Base-by-base conservation (phyloP, 2,888 invertebrate genomes). In the Micropterix aruncella region DNA sequence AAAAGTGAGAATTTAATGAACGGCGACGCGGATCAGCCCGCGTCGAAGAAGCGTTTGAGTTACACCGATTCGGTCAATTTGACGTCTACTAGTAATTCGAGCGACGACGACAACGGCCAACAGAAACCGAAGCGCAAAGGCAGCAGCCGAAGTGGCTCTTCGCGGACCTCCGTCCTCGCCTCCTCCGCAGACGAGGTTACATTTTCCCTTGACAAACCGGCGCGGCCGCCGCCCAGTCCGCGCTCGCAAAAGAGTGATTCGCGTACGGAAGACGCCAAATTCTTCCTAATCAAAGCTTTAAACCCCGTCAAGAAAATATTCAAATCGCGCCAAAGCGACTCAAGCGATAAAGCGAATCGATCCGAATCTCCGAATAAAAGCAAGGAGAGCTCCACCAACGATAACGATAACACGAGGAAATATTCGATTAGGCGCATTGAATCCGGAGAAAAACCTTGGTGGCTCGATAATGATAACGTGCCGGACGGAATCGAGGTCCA, bases 381-480 rank as follows among this genome's bases (percentile, higher is more conserved):
- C 12, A 27, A 27, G 5, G 27, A 27, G 7, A 27, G 27, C 12
- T 27, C 12, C 7, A 5, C 27, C 12, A 27, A 27, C 27, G 27
- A 27, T 27, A 27, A 27, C 12, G 27, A 27, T 27, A 27, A 12
- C 12, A 7, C 27, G 12, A 12, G 27, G 12, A 27, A 27, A 27
- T 27, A 27, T 27, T 27, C 27, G 12, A 27, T 27, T 27, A 27
- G 27, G 12, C 5, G 27, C 5, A 27, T 27, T 27, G 65, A 65
- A 37, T 76, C 77, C 37, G 80, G 78, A 1, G 81, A 82, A 56
- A 73, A 73, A 40, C 74, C 82, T 1, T 82, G 82, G 82, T 82
- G 83, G 82, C 61, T 80, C 48, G 80, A 81, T 51, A 80, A 79
- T 52, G 73, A 77, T 12, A 77, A 80, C 58, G 73, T 79, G 46